Conservation (phyloP, 2,888 invertebrate species). For the Chrysotoxum bicinctum region DNA sequence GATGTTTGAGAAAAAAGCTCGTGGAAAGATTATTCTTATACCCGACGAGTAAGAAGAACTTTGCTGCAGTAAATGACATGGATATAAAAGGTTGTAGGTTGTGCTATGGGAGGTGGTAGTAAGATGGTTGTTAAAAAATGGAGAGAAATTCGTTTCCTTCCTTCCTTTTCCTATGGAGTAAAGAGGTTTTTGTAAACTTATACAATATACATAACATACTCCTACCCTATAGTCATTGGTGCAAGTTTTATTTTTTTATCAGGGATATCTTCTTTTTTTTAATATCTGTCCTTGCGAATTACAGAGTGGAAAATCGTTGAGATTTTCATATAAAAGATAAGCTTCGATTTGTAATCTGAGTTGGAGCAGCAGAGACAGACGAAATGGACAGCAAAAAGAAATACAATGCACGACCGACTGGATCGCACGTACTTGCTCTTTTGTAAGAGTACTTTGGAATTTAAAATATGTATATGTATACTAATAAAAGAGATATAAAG, state of each 20-base stretch:
- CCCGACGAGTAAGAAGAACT: constrained; percentile 19
- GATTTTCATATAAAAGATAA: constrained; percentile 66
- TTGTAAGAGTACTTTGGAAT: no score
- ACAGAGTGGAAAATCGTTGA: constrained; percentile 60
- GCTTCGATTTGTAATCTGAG: constrained; percentile 57
- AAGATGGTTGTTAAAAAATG: constrained; percentile 55
- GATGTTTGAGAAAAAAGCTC: constrained; percentile 7
- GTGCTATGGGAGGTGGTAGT: neutral
- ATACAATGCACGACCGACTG: no score
- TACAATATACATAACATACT: neutral
- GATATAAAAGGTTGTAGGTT: constrained; percentile 18
- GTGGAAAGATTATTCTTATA: constrained; percentile 53
- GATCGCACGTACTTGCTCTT: no score
- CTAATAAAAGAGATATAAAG: no score
- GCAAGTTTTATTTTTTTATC: constrained; percentile 28
- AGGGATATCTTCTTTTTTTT: constrained; percentile 23
- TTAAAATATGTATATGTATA: no score
- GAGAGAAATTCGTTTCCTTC: constrained; percentile 54
- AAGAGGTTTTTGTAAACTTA: neutral
- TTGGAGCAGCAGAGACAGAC: constrained; percentile 31
- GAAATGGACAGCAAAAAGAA: neutral
- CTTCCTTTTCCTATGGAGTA: constrained; percentile 3
- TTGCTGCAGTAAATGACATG: constrained; percentile 37
- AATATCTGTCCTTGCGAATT: constrained; percentile 55
- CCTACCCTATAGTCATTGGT: neutral